A percentile compares a stretch with the other conserved stretches of the same genome.
phyloP scores from a whole-genome alignment of 2,888 invertebrate genomes.

The Pegoplata infirma region DNA sequence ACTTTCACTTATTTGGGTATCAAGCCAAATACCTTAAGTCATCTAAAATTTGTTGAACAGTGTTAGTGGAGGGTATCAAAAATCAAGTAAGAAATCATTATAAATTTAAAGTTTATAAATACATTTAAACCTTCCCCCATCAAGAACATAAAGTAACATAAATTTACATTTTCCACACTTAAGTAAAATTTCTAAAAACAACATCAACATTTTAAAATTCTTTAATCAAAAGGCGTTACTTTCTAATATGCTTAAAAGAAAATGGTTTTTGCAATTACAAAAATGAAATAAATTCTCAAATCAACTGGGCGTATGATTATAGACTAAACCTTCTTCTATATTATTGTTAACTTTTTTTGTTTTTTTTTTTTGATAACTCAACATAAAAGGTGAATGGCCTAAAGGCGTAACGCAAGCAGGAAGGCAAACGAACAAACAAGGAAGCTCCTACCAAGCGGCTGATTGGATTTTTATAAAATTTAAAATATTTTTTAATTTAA shows the following conservation, averaged over 20 bases:
- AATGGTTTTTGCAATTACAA: conserved; percentile 36
- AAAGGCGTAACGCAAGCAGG: conserved; percentile 25
- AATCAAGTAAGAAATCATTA: too few relatives aligned
- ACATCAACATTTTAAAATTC: not conserved
- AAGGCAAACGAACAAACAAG: not conserved
- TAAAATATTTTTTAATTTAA: too few relatives aligned
- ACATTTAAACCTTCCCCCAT: too few relatives aligned
- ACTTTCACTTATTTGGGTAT: too few relatives aligned
- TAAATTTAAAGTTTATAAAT: too few relatives aligned
- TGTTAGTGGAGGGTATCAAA: too few relatives aligned
- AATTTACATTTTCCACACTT: not conserved
- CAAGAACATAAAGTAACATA: too few relatives aligned
- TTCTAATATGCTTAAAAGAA: conserved; percentile 19
- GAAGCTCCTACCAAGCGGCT: not conserved
- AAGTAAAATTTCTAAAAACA: too few relatives aligned
- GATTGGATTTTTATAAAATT: too few relatives aligned
- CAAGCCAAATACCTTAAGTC: too few relatives aligned
- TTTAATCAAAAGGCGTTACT: conserved; percentile 31
- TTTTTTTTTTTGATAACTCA: conserved; percentile 14
- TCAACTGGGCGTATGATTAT: conserved; percentile 54
- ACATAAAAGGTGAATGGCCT: conserved; percentile 44
- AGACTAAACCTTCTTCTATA: conserved; percentile 13
- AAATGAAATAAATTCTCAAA: conserved; percentile 45
- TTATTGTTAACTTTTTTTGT: conserved; percentile 9
- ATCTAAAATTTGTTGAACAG: too few relatives aligned